These are phyloP conservation scores for Channa argus DNA, from an alignment of 2,113 vertebrate species.

Conservation along the genomic window DNA sequence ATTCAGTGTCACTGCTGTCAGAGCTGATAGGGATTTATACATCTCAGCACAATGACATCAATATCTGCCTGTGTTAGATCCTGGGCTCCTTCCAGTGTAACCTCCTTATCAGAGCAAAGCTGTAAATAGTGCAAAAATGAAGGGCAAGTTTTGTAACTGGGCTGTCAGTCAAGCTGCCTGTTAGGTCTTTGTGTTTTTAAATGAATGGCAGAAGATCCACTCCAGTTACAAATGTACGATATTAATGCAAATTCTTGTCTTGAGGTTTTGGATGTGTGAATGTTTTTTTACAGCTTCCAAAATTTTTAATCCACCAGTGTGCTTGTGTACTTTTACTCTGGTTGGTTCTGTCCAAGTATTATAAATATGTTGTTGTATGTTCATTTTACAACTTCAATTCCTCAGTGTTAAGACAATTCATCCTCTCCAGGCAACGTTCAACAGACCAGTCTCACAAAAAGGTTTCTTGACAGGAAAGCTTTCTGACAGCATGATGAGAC, in stretches of 20 bases:
- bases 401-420: neutral
- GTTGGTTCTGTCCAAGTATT: too few relatives aligned
- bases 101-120: constrained; percentile 37
- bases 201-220: constrained; percentile 32
- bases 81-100: neutral
- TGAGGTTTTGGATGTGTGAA: neutral
- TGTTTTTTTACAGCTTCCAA: neutral
- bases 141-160: constrained; percentile 13
- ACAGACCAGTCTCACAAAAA: neutral
- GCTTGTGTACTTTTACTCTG: too few relatives aligned
- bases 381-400: neutral
- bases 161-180: constrained; percentile 41
- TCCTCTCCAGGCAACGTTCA: neutral
- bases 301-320: neutral
- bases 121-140: constrained; percentile 3
- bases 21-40: constrained; percentile 26
- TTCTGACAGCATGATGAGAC: constrained; percentile 21
- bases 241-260: constrained; percentile 23
- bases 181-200: constrained; percentile 25
- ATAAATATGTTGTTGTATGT: too few relatives aligned
- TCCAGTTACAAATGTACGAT: neutral
- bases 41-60: constrained; percentile 29
- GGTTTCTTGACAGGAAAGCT: neutral
- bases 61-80: constrained; percentile 37
- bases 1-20: constrained; percentile 39